A percentile compares a stretch with the other conserved stretches of the same genome.
These are phyloP conservation scores for Lathronympha strigana DNA, from an alignment of 2,888 invertebrate species.

Conservation along the genomic window DNA sequence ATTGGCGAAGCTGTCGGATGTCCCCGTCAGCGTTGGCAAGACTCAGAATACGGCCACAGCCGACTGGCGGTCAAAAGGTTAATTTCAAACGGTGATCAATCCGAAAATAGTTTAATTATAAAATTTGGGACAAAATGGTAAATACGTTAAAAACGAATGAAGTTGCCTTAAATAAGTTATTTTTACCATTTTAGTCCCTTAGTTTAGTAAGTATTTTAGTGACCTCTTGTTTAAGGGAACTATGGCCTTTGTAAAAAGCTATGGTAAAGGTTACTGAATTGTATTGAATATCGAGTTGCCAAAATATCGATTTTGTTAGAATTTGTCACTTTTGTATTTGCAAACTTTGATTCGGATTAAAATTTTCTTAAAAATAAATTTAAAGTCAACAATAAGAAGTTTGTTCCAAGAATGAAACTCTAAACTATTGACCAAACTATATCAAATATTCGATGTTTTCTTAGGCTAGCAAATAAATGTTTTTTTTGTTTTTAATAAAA, in stretches of 20 bases:
- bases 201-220: slow-evolving; percentile 8
- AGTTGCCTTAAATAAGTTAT: slow-evolving; percentile 9
- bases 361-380: too few species aligned
- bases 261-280: slow-evolving; percentile 1
- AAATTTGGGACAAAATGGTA: neutral
- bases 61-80: too few species aligned
- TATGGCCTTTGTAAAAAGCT: slow-evolving; percentile 2
- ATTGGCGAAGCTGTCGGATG: too few species aligned
- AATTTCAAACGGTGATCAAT: neutral
- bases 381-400: too few species aligned
- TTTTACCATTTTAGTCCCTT: slow-evolving; percentile 2
- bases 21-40: too few species aligned
- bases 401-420: neutral
- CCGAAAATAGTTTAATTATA: slow-evolving; percentile 3
- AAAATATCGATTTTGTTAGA: slow-evolving; percentile 1
- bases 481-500: neutral
- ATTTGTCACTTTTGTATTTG: too few species aligned
- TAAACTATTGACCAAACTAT: slow-evolving; percentile 1
- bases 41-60: too few species aligned
- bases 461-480: neutral
- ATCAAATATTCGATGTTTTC: neutral
- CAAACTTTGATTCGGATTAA: too few species aligned
- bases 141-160: neutral
- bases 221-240: slow-evolving; percentile 5
- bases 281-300: slow-evolving; percentile 2